Percentiles rank a stretch among this genome's conserved stretches.
Conservation (phyloP, 2,888 invertebrate genomes). For the Pseudanteris insignis region DNA sequence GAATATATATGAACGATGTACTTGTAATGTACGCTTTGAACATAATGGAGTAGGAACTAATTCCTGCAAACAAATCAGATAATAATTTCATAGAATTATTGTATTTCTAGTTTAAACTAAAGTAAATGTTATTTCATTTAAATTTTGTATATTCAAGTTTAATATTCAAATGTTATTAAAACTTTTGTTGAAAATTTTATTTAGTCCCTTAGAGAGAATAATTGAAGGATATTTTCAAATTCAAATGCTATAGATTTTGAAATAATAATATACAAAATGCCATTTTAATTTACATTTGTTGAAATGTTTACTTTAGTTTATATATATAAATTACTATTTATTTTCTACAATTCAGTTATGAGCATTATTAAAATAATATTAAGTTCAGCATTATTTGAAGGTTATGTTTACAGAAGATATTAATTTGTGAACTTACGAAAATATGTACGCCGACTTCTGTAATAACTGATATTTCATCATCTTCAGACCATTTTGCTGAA, state of each 20-base stretch:
- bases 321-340: background rate
- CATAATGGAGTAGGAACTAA: slow-evolving; percentile 56
- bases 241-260: too few relatives aligned
- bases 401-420: slow-evolving; percentile 10
- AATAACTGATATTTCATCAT: slow-evolving; percentile 61
- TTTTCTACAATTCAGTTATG: too few relatives aligned
- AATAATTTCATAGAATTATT: background rate
- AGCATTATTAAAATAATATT: too few relatives aligned
- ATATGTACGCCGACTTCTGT: slow-evolving; percentile 61
- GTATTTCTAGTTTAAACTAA: background rate
- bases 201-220: too few relatives aligned
- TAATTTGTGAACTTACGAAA: slow-evolving; percentile 56
- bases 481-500: slow-evolving; percentile 60
- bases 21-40: slow-evolving; percentile 50
- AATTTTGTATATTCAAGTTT: too few relatives aligned
- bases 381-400: too few relatives aligned
- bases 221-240: too few relatives aligned
- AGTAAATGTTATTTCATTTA: background rate
- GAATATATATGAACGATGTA: slow-evolving; percentile 58
- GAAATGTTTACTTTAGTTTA: too few relatives aligned
- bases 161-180: too few relatives aligned
- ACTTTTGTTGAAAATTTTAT: too few relatives aligned
- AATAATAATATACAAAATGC: too few relatives aligned
- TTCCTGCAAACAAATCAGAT: slow-evolving; percentile 53
- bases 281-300: too few relatives aligned